These are phyloP conservation scores for Rotaria magnacalcarata DNA, from an alignment of 2,888 invertebrate species.

Conservation along the genomic window DNA sequence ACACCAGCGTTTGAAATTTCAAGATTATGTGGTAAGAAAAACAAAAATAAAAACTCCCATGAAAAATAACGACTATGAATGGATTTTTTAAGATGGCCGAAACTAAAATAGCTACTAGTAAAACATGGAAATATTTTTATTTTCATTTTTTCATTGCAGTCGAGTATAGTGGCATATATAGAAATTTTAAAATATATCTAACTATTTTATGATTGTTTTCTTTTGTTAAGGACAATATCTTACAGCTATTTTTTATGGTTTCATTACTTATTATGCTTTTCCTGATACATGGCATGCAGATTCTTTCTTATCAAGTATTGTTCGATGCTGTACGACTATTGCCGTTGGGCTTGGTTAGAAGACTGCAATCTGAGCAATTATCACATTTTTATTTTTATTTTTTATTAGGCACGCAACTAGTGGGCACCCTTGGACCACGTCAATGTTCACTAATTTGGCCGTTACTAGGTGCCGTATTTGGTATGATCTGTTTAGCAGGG, in stretches of 20 bases:
- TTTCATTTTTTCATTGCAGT: not conserved
- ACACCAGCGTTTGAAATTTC: not conserved
- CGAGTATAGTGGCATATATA: not conserved
- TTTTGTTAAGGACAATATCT: not conserved
- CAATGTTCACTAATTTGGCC: conserved; percentile 71
- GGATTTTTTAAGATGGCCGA: not conserved
- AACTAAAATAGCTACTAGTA: not conserved
- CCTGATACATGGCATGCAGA: not conserved
- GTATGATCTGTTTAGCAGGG: conserved; percentile 65
- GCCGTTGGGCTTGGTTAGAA: not conserved
- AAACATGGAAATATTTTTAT: conserved; percentile 14
- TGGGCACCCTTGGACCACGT: conserved; percentile 83
- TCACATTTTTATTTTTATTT: not conserved
- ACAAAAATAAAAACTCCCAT: not conserved
- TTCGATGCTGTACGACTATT: not conserved
- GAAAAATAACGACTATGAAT: too few species aligned
- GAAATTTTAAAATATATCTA: too few species aligned
- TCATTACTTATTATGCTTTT: conserved; percentile 32
- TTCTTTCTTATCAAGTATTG: not conserved
- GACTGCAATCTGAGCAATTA: not conserved
- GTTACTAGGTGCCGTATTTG: conserved; percentile 66
- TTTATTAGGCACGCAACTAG: conserved; percentile 58
- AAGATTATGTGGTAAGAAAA: not conserved
- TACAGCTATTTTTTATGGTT: not conserved
- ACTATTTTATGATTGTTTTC: not conserved